Evolutionary conservation across 2,888 invertebrate genomes (phyloP), one percentile per base, ranked within the genome.

Genomic region (Chironomus riparius): DNA sequence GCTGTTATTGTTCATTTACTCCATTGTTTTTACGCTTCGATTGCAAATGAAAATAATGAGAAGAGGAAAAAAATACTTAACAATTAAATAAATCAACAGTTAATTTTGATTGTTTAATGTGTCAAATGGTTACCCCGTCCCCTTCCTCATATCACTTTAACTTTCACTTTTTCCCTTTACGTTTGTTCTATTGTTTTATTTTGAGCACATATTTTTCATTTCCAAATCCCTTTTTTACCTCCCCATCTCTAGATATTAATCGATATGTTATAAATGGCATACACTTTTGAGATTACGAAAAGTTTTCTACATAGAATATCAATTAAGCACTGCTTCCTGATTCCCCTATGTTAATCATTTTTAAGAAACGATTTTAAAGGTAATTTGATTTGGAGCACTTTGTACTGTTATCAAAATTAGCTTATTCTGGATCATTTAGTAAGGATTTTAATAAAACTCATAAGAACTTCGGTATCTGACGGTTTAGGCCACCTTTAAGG

Each of bases 61-160:
- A 50, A 4, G 5, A 47, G 18, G 12, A 2, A 22, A 69, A 47
- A 21, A 48, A 70, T 48, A 10, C 6, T 24, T 71, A 28, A 50
- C 71, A 71, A 71, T 71, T 71, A 71, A 50, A 71, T 71, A 71
- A 71, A 71, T 71, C 71, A 71, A 71, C 71, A 71, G 50, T 71
- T 56, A 71, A 71, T 71, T 38, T 38, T 71, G 71, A 71, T 71
- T 71, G 61, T 71, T 61, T 21, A 21, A 65, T 24, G 21, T 24
- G 24, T 56, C n/a, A 56, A 48, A 47, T 48, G 28, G 15, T n/a
- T n/a, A n/a, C n/a, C n/a, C n/a, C n/a, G n/a, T 28, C 18, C 15
- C 28, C 38, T 47, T 38, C 2, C 7, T 7, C 18, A 47, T 22
- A 56, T 56, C 24, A 65, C 65, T 65, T 38, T 65, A 24, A 65